Evolutionary conservation across 2,888 invertebrate genomes (phyloP).

Genomic region (Liposcelis brunnea): DNA sequence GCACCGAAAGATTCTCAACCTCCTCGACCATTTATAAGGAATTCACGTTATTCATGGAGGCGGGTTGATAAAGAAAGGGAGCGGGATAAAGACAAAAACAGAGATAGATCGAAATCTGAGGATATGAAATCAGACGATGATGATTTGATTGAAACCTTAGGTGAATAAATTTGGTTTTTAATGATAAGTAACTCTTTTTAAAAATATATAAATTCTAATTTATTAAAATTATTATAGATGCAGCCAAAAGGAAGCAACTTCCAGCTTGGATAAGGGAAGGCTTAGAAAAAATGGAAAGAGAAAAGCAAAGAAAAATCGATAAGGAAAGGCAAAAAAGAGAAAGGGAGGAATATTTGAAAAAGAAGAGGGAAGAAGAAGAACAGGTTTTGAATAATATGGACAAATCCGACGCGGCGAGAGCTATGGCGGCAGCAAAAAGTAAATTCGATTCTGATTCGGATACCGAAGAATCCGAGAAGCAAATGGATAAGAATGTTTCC

Average conservation of each 20-base stretch:
- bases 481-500: constrained; percentile 22
- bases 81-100: background rate
- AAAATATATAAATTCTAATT: background rate
- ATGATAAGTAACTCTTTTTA: background rate
- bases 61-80: background rate
- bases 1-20: background rate
- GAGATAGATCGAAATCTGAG: background rate
- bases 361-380: constrained; percentile 35
- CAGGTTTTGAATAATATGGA: constrained; percentile 21
- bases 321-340: constrained; percentile 49
- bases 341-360: constrained; percentile 37
- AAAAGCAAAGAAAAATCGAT: constrained; percentile 75
- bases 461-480: constrained; percentile 21
- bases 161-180: background rate
- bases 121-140: constrained; percentile 1
- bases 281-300: constrained; percentile 92
- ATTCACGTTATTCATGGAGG: constrained; percentile 2
- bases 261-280: constrained; percentile 99
- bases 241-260: constrained; percentile 70
- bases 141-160: background rate
- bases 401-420: constrained; percentile 14
- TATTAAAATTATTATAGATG: constrained; percentile 36
- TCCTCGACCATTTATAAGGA: background rate
- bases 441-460: constrained; percentile 36
- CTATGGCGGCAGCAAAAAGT: constrained; percentile 31